A percentile compares a stretch with the other conserved stretches of the same genome.
Evolutionary conservation across 2,797 vertebrate genomes (phyloP).

Genomic region (Chlorospingus flavigularis): DNA sequence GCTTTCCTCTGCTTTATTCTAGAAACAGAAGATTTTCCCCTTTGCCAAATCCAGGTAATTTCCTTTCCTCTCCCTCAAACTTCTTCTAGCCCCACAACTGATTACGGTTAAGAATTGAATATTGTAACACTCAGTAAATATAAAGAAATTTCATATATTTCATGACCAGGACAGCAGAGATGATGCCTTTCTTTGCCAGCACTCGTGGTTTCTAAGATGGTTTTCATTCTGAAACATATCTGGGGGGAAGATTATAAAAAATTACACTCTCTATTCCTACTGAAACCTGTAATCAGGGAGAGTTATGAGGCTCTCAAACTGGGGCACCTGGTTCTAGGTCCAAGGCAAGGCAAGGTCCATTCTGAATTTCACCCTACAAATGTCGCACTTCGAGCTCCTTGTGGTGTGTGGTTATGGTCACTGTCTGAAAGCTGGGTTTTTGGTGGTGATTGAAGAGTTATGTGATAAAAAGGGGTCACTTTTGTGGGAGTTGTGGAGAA

Average conservation of each 20-base stretch:
- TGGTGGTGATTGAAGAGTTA: background rate
- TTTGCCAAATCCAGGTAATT: conserved; percentile 63
- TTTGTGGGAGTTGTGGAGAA: background rate
- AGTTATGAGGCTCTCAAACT: background rate
- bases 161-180: background rate
- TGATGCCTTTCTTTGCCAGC: background rate
- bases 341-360: background rate
- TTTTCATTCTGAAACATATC: background rate
- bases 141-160: background rate
- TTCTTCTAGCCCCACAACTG: background rate
- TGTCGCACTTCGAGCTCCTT: background rate
- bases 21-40: conserved; percentile 44
- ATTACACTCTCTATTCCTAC: background rate
- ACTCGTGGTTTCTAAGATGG: background rate
- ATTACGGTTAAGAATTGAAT: background rate
- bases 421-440: background rate
- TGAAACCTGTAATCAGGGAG: background rate
- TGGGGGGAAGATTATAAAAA: background rate
- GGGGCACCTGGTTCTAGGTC: background rate
- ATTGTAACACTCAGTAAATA: background rate
- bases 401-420: background rate
- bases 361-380: background rate
- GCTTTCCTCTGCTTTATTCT: conserved; percentile 48
- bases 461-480: background rate
- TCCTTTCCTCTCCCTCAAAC: background rate